These are phyloP conservation scores for Apodemia hepburni DNA, from an alignment of 2,888 invertebrate genomes.

Conservation along the genomic window DNA sequence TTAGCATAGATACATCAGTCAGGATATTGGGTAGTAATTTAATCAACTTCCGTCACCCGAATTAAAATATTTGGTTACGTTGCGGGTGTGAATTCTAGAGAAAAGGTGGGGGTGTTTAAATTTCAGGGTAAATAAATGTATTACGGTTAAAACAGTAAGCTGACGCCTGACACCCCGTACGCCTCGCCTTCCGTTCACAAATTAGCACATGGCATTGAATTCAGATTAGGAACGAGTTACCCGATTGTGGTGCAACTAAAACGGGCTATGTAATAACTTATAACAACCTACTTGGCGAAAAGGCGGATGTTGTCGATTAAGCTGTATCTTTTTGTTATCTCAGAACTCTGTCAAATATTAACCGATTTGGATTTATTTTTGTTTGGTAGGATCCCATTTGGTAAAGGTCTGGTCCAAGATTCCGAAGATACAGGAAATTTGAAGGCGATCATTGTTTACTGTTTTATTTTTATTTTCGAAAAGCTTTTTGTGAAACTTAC, in stretches of 20 bases:
- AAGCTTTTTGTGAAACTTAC: too few relatives aligned
- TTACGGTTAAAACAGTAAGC: slow-evolving; percentile 49
- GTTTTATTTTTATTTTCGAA: too few relatives aligned
- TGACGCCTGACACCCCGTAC: slow-evolving; percentile 45
- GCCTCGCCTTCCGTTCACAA: slow-evolving; percentile 35
- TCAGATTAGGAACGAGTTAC: not conserved
- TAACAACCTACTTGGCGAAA: too few relatives aligned
- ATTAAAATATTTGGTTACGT: slow-evolving; percentile 27
- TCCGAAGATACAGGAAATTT: too few relatives aligned
- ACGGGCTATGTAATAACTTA: too few relatives aligned
- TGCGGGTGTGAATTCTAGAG: slow-evolving; percentile 24
- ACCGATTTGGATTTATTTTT: too few relatives aligned
- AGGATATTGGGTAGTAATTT: slow-evolving; percentile 3
- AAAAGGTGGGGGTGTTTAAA: slow-evolving; percentile 36
- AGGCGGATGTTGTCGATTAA: too few relatives aligned
- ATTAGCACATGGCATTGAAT: slow-evolving; percentile 28
- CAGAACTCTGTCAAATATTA: too few relatives aligned
- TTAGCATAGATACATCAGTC: not conserved
- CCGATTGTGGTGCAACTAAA: not conserved
- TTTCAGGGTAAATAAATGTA: slow-evolving; percentile 51
- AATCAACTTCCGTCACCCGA: slow-evolving; percentile 8
- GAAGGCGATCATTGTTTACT: too few relatives aligned
- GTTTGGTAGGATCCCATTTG: too few relatives aligned
- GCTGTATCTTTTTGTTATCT: too few relatives aligned
- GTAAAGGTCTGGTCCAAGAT: too few relatives aligned